Evolutionary conservation across 2,888 invertebrate species (phyloP).

Genomic region (Prenolepis imparis): DNA sequence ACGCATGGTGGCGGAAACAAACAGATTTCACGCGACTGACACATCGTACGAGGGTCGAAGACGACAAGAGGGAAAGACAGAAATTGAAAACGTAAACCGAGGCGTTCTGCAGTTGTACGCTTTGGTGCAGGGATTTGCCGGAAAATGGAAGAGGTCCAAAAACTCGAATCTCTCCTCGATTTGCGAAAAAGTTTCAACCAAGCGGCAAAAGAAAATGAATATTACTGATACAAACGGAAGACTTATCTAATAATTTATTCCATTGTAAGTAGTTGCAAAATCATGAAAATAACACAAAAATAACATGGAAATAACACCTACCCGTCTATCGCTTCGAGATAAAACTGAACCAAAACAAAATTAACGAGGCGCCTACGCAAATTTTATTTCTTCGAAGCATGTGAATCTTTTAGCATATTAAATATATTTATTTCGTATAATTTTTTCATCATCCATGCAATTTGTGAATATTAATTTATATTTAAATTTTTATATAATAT

Average conservation of each 20-base stretch:
- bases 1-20: constrained; percentile 42
- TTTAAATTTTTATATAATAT: background rate
- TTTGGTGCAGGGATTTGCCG: constrained; percentile 71
- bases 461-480: constrained; percentile 2
- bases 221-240: constrained; percentile 48
- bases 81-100: constrained; percentile 62
- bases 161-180: constrained; percentile 50
- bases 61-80: constrained; percentile 1
- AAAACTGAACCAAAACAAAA: constrained; percentile 7
- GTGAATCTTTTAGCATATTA: background rate
- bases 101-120: constrained; percentile 60
- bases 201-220: constrained; percentile 61
- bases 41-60: constrained; percentile 20
- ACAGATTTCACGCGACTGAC: constrained; percentile 55
- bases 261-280: constrained; percentile 55
- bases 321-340: background rate
- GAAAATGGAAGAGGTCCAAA: constrained; percentile 77
- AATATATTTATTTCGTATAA: background rate
- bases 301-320: background rate
- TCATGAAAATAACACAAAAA: constrained; percentile 12
- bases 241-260: constrained; percentile 48
- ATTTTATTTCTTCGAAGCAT: constrained; percentile 16
- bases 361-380: constrained; percentile 27
- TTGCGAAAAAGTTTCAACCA: constrained; percentile 59
- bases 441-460: background rate